Conservation (phyloP, 2,888 invertebrate species). For the Mimas tiliae region DNA sequence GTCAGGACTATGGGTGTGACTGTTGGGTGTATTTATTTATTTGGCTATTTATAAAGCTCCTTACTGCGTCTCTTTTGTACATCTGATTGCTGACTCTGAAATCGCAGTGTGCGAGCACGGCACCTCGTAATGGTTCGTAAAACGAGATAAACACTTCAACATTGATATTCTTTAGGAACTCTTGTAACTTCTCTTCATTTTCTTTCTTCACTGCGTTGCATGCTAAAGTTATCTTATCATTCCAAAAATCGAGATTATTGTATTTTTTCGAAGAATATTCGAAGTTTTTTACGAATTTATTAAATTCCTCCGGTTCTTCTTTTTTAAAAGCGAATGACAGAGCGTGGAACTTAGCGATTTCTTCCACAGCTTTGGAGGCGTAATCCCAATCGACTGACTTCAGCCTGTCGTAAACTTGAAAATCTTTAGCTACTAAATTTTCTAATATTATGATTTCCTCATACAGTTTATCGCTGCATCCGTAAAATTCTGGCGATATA, state of each 20-base stretch:
- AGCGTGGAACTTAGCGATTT: constrained; percentile 28
- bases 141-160: constrained; percentile 34
- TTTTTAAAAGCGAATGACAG: constrained; percentile 24
- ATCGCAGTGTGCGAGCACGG: constrained; percentile 47
- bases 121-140: constrained; percentile 29
- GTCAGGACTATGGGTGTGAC: no score
- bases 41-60: constrained; percentile 16
- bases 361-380: constrained; percentile 19
- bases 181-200: constrained; percentile 46
- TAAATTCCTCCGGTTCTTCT: constrained; percentile 22
- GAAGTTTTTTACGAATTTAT: not conserved
- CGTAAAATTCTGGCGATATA: constrained; percentile 33
- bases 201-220: constrained; percentile 42
- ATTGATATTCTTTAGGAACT: constrained; percentile 36
- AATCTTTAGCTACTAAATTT: constrained; percentile 24
- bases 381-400: constrained; percentile 28
- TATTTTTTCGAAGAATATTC: not conserved
- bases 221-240: constrained; percentile 26
- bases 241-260: constrained; percentile 23
- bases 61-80: constrained; percentile 37
- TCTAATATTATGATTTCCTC: constrained; percentile 26
- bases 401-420: constrained; percentile 18
- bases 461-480: not conserved
- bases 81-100: constrained; percentile 55
- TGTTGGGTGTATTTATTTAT: no score